phyloP scores from a whole-genome alignment of 2,797 vertebrate genomes.

The Sardinella longiceps region DNA sequence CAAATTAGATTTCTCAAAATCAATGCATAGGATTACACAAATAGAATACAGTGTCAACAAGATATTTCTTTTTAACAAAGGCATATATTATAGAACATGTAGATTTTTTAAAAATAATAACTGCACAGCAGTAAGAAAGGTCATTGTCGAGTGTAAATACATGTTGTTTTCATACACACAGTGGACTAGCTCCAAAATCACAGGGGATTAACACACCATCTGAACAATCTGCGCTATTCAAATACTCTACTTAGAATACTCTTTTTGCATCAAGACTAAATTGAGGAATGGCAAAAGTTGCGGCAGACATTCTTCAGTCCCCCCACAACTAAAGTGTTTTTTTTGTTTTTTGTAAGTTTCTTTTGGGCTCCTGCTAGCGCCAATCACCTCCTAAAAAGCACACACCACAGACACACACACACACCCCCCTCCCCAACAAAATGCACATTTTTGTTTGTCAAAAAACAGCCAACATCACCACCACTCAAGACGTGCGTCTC shows the following conservation, averaged over 20 bases:
- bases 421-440: slow-evolving; percentile 69
- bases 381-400: slow-evolving; percentile 75
- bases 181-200: slow-evolving; percentile 74
- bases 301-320: slow-evolving; percentile 67
- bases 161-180: slow-evolving; percentile 76
- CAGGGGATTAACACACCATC: slow-evolving; percentile 69
- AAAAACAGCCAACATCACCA: slow-evolving; percentile 66
- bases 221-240: slow-evolving; percentile 75
- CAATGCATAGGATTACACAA: slow-evolving; percentile 82
- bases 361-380: slow-evolving; percentile 66
- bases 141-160: slow-evolving; percentile 80
- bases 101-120: slow-evolving; percentile 74
- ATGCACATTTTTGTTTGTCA: slow-evolving; percentile 61
- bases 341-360: slow-evolving; percentile 64
- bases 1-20: slow-evolving; percentile 65
- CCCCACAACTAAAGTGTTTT: slow-evolving; percentile 67
- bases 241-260: slow-evolving; percentile 67
- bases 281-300: slow-evolving; percentile 66
- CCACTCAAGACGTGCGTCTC: slow-evolving; percentile 70
- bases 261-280: slow-evolving; percentile 67
- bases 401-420: slow-evolving; percentile 60
- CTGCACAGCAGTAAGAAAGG: slow-evolving; percentile 86
- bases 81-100: slow-evolving; percentile 79
- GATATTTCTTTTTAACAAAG: slow-evolving; percentile 72
- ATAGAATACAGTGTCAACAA: slow-evolving; percentile 80